Evolutionary conservation across 64 coral and sea anemone genomes (phyloP), one percentile per base, ranked within the genome.

Genomic region (Dendrophyllia cribrosa): DNA sequence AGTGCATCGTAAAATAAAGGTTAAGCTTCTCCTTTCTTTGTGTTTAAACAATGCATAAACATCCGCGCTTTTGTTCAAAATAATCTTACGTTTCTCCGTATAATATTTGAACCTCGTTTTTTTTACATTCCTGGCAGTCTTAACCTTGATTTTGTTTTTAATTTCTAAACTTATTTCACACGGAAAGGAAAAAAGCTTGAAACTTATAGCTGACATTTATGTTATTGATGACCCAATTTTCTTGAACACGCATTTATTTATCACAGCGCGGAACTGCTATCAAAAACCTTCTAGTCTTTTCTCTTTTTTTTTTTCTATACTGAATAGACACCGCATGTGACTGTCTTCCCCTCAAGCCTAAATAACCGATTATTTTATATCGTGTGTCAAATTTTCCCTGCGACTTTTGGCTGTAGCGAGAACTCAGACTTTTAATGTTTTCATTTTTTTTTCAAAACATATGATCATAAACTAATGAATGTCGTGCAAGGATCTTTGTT

Each of bases 51-150:
- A 65, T 60, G 13, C 59, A 20, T 82, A 62, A 67, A 68, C 43
- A 84, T 84, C 20, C 80, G 43, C 21, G 80, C 44, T 67, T 68
- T 50, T 14, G 62, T 84, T 14, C 20, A 43, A 68, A 66, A 84
- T 10, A 50, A 68, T 12, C 17, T 24, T 67, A 67, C 24, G 50
- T 64, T 82, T 15, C 14, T 3, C 25, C 44, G 5, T 19, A 16
- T 47, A 44, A 15, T 20, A 19, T 5, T 1, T 72, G 4, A 50
- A 4, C 45, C 7, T 50, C 7, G 3, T 25, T 26, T 25, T 60
- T 61, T 62, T 34, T 61, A 16, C 3, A 58, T 25, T 51, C n/a
- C 22, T 17, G 9, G n/a, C 16, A 51, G 8, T 77, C 51, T 77
- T 34, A 34, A 34, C 34, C 34, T 34, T 56, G 1, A 12, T 7